phyloP scores from a whole-genome alignment of 37 sponge, comb jelly and placozoan species.

The Cliona cf. orientalis region DNA sequence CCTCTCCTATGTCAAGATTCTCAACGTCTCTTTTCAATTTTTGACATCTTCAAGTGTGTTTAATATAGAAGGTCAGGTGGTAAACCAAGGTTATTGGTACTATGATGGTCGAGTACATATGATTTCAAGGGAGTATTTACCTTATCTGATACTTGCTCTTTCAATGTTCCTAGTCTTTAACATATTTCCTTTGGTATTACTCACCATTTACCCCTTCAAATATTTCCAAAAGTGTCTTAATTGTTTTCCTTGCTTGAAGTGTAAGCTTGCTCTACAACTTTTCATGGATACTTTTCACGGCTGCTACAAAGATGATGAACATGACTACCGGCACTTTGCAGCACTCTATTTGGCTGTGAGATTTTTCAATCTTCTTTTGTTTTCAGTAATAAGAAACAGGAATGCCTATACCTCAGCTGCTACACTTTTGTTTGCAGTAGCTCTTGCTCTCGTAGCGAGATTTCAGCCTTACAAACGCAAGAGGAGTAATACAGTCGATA shows the following conservation, averaged over 20 bases:
- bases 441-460: too few species aligned
- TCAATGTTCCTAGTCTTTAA: constrained; percentile 19
- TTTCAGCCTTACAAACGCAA: too few species aligned
- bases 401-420: too few species aligned
- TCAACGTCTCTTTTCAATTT: constrained; percentile 1
- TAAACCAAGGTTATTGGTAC: neutral
- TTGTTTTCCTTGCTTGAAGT: too few species aligned
- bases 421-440: too few species aligned
- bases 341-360: constrained; percentile 23
- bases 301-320: constrained; percentile 33
- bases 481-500: too few species aligned
- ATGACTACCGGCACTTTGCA: constrained; percentile 6
- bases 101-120: neutral
- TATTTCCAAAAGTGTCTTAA: constrained; percentile 13
- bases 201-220: constrained; percentile 3
- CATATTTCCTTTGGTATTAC: neutral
- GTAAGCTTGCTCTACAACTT: neutral
- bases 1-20: constrained; percentile 6
- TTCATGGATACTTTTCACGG: constrained; percentile 51
- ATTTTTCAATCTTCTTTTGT: neutral
- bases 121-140: constrained; percentile 10
- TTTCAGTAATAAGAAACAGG: too few species aligned
- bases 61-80: neutral
- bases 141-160: constrained; percentile 11
- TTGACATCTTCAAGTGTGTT: neutral